Base-by-base conservation (phyloP, 2,797 vertebrate genomes). In the Muscicapa comitata region DNA sequence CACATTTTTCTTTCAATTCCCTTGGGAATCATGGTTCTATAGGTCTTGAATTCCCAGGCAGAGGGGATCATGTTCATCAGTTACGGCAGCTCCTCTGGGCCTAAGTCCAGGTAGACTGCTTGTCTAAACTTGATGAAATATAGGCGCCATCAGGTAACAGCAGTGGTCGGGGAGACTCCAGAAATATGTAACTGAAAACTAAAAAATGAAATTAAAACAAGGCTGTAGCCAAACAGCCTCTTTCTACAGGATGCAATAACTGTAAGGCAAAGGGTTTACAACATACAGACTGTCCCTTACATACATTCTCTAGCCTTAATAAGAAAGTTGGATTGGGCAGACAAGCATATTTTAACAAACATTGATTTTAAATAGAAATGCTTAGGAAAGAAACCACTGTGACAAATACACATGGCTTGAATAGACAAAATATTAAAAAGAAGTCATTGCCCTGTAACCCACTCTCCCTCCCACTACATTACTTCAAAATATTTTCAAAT, bases 91-190 rank as follows among this genome's bases (percentile, higher is more conserved):
- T 97, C 96, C 96, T 95, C 98, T 98, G 98, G 99, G 98, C 98
- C 97, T 78, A 70, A 66, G 93, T 99, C 99, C 99, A 99, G 98
- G 97, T 97, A 97, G 98, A 98, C 98, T 97, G 97, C 96, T 96
- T 97, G 98, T 98, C 98, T 99, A 98, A 98, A 97, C 91, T 96
- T 95, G 97, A 98, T 98, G 98, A 98, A 98, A 98, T 96, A 96
- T 97, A 98, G 99, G 98, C 98, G 98, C 99, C 99, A 98, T 91
- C 97, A 98, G 98, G 98, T 99, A 99, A 99, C 98, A 98, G 98
- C 95, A 98, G 98, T 97, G 97, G 96, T 96, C 96, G 94, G 82
- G 88, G 95, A 95, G 95, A 96, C 98, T 98, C 98, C 98, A 99
- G 98, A 98, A 97, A 98, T 97, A 97, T 98, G 99, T 99, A 99